Evolutionary conservation across 2,888 invertebrate species (phyloP).

Genomic region (Octodonta nipae): DNA sequence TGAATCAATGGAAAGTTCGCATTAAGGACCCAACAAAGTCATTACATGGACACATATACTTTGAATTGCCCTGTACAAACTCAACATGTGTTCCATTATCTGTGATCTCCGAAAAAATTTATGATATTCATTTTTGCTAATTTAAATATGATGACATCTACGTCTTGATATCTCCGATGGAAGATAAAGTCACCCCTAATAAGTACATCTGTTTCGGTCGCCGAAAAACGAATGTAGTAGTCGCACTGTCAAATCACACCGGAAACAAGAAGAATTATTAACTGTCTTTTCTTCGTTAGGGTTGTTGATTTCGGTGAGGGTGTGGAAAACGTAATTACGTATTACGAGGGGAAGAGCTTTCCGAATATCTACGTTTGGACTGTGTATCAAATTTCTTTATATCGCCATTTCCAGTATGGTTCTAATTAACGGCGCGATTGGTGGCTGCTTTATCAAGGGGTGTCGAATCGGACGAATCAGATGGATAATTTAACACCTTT

Average conservation of each 20-base stretch:
- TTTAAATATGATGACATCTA: conserved; percentile 23
- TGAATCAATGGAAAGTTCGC: no score
- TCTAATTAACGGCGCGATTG: no score
- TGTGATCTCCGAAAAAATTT: conserved; percentile 16
- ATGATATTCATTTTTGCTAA: conserved; percentile 23
- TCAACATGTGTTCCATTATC: conserved; percentile 8
- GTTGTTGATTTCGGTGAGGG: conserved; percentile 8
- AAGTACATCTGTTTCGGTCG: conserved; percentile 26
- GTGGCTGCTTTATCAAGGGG: no score
- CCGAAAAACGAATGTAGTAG: conserved; percentile 17
- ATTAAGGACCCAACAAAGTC: no score
- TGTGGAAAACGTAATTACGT: conserved; percentile 7
- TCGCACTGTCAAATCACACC: conserved; percentile 22
- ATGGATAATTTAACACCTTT: no score
- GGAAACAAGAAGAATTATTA: conserved; percentile 21
- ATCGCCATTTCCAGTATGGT: no score
- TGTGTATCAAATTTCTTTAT: no score
- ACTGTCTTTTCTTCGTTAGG: conserved; percentile 15
- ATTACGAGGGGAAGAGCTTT: no score
- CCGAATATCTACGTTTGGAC: no score
- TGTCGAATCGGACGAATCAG: no score
- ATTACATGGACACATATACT: no score
- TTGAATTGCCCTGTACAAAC: no score
- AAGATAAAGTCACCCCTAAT: conserved; percentile 23
- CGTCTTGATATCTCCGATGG: conserved; percentile 20